Evolutionary conservation across 1,140 invertebrate species (phyloP).

Genomic region (Anoplophora glabripennis): DNA sequence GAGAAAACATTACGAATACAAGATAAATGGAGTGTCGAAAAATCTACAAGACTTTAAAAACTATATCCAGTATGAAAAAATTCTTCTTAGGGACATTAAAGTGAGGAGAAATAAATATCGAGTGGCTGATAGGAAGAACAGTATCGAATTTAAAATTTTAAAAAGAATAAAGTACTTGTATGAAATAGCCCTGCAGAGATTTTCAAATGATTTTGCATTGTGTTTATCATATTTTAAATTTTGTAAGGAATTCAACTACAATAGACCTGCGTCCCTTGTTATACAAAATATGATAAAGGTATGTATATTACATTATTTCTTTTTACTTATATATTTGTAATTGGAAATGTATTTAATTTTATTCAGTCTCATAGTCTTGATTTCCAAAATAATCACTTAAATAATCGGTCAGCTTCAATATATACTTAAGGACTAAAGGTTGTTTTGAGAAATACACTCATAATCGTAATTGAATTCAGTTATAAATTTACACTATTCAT

Average conservation of each 20-base stretch:
- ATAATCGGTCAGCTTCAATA: too few species aligned
- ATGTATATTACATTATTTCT: neutral
- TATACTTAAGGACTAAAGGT: too few species aligned
- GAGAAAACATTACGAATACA: conserved; percentile 33
- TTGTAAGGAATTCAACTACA: conserved; percentile 29
- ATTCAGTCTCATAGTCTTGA: too few species aligned
- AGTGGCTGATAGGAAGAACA: conserved; percentile 27
- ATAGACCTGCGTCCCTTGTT: conserved; percentile 20
- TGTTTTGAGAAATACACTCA: too few species aligned
- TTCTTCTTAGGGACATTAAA: conserved; percentile 27
- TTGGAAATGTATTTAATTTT: too few species aligned
- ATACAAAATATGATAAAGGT: conserved; percentile 37
- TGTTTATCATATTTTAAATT: conserved; percentile 35
- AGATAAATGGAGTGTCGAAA: conserved; percentile 33
- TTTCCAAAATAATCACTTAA: too few species aligned
- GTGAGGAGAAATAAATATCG: conserved; percentile 25
- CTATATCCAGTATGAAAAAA: conserved; percentile 34
- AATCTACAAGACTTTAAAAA: conserved; percentile 31
- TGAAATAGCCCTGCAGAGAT: conserved; percentile 32
- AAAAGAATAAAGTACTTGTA: conserved; percentile 34
- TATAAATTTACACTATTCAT: too few species aligned
- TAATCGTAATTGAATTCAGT: too few species aligned
- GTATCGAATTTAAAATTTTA: conserved; percentile 34
- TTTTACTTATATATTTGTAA: too few species aligned
- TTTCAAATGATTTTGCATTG: conserved; percentile 29